These are phyloP conservation scores for Enchytraeus crypticus DNA, from an alignment of 2,888 invertebrate species.

Conservation along the genomic window DNA sequence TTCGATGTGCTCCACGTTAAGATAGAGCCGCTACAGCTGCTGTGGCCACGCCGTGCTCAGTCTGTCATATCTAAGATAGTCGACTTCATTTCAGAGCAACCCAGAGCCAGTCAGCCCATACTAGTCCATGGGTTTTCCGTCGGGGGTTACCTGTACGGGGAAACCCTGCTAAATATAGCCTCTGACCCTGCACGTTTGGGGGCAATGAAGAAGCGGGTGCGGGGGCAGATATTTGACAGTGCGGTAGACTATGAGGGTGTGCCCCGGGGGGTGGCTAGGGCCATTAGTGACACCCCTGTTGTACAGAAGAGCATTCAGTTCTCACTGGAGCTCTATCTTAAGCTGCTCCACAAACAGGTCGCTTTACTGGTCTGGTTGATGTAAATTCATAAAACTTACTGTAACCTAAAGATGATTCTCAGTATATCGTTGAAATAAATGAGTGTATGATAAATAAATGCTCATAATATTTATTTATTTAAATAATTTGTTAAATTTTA, in stretches of 20 bases:
- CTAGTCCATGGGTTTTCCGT: conserved; percentile 82
- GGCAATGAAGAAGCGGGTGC: conserved; percentile 48
- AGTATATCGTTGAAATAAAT: no score
- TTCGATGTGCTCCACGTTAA: conserved; percentile 74
- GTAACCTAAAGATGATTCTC: no score
- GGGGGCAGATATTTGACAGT: conserved; percentile 80
- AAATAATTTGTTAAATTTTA: no score
- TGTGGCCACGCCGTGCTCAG: conserved; percentile 65
- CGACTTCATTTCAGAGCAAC: conserved; percentile 64
- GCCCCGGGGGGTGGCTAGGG: conserved; percentile 53
- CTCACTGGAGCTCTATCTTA: conserved; percentile 59
- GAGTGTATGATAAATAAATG: no score
- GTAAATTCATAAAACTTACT: no score
- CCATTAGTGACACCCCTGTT: conserved; percentile 50
- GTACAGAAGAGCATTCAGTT: conserved; percentile 49
- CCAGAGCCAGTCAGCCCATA: conserved; percentile 57
- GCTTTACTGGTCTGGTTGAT: no score
- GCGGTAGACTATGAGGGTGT: conserved; percentile 57
- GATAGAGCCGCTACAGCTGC: conserved; percentile 72
- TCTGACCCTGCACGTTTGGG: conserved; percentile 52
- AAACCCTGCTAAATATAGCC: conserved; percentile 58
- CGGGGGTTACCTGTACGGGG: conserved; percentile 79
- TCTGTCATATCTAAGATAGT: conserved; percentile 66
- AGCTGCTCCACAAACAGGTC: conserved; percentile 59
- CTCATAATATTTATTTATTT: no score